Evolutionary conservation across 2,113 vertebrate genomes (phyloP), one percentile per base, ranked within the genome.

Genomic region (Sterrhoptilus dennistouni): DNA sequence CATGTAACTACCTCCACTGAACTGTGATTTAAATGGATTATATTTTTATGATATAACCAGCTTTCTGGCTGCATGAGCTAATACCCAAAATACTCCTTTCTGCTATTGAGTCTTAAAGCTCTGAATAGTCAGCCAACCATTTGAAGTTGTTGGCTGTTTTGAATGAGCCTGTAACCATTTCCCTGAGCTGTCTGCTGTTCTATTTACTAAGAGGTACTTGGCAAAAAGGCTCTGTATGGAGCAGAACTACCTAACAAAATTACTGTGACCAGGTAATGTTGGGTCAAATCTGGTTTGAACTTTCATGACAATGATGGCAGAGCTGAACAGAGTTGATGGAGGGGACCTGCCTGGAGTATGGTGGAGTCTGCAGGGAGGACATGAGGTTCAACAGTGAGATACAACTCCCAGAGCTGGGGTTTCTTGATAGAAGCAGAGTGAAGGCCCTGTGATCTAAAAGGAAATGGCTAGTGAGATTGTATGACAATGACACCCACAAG

Each of bases 1-100:
- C 60, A 65, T 42, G n/a, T 71, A 84, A 44, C 42, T 66, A 44
- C 50, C 20, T 87, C 27, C 68, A 61, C 31, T 85, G 63, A 91
- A 44, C n/a, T 92, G 59, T 83, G 81, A 80, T 91, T 90, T 95
- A 45, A 83, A 78, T 61, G 44, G 38, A 85, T 94, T 85, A n/a
- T 61, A 35, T 74, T 91, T 95, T 89, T 75, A 31, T 91, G 83
- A 80, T 64, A 49, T 80, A 90, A 91, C 15, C 52, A 80, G 57
- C 3, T 80, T 85, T 84, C 79, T 56, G 44, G 18, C 22, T 77
- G 42, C 22, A 50, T 74, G 38, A 94, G 17, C 45, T 91, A 76
- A 56, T 70, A 84, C 57, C 84, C 64, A 94, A 95, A 94, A 40
- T 79, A 69, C 6, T 44, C 14, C 9, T 80, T 93, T 83, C 38